Percentiles rank a stretch among this genome's conserved stretches.
These are phyloP conservation scores for Crossoptilon crossoptilon DNA, from an alignment of 2,797 vertebrate genomes.

Conservation along the genomic window DNA sequence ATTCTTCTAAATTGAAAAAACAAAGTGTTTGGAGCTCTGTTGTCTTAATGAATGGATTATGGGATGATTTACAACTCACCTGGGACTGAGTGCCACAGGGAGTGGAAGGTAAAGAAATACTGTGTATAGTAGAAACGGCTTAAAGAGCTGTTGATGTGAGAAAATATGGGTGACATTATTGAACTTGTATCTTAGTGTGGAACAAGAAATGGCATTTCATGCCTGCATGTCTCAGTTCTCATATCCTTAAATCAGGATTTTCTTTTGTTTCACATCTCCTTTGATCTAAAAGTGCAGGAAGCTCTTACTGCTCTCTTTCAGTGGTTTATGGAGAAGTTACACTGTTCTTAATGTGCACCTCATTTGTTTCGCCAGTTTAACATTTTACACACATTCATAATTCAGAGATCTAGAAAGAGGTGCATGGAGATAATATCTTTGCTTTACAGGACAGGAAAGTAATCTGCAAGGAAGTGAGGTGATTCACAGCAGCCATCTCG, in stretches of 20 bases:
- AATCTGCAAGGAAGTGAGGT: background rate
- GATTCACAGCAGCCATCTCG: background rate
- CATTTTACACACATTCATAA: background rate
- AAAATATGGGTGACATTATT: background rate
- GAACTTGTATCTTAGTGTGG: background rate
- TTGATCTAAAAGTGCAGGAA: background rate
- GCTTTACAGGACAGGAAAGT: background rate
- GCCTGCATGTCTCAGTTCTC: background rate
- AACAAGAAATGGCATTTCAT: background rate
- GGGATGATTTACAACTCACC: constrained; percentile 13
- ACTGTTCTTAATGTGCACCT: background rate
- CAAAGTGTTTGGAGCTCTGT: background rate
- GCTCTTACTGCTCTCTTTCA: background rate
- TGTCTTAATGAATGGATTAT: constrained; percentile 44
- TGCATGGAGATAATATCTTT: background rate
- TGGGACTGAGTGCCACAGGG: background rate
- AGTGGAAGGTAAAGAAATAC: background rate
- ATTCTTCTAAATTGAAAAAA: constrained; percentile 27
- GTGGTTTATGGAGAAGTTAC: background rate
- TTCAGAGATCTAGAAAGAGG: background rate
- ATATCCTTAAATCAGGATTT: background rate
- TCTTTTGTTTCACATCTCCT: background rate
- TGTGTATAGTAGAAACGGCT: background rate
- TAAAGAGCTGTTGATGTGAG: background rate
- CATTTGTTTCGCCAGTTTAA: background rate